These are phyloP conservation scores for Anhinga anhinga DNA, from an alignment of 2,113 vertebrate species.

Conservation along the genomic window DNA sequence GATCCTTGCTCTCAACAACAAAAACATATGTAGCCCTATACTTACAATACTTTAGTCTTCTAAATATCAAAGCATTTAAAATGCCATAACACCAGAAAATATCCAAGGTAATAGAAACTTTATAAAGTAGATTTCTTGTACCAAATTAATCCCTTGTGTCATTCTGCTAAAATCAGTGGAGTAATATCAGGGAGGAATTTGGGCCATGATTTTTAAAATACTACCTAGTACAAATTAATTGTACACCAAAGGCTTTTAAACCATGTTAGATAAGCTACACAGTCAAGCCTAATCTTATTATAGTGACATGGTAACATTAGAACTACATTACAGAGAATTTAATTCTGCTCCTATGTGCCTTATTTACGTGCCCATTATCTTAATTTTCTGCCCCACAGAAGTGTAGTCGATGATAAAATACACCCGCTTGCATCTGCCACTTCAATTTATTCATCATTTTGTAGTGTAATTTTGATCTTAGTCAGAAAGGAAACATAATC, in stretches of 20 bases:
- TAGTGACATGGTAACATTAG: neutral
- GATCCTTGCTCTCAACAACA: neutral
- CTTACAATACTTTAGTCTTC: neutral
- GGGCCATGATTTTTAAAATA: neutral
- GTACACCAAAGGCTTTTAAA: constrained; percentile 4
- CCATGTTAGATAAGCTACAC: neutral
- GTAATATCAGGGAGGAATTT: neutral
- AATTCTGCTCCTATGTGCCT: neutral
- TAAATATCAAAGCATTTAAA: neutral
- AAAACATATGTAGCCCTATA: neutral
- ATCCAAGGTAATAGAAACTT: neutral
- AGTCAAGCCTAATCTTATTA: constrained; percentile 20
- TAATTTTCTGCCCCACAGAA: neutral
- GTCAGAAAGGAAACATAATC: constrained; percentile 1
- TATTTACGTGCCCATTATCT: neutral
- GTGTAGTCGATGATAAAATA: constrained; percentile 26
- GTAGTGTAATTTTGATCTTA: neutral
- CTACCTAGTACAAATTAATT: neutral
- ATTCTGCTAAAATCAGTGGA: neutral
- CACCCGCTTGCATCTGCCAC: neutral
- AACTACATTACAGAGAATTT: constrained; percentile 3
- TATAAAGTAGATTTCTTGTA: neutral
- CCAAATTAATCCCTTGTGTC: neutral
- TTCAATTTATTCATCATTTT: constrained; percentile 13
- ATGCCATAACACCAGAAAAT: neutral